These are phyloP conservation scores for Mythimna pallens DNA, from an alignment of 2,888 invertebrate species.

Conservation along the genomic window DNA sequence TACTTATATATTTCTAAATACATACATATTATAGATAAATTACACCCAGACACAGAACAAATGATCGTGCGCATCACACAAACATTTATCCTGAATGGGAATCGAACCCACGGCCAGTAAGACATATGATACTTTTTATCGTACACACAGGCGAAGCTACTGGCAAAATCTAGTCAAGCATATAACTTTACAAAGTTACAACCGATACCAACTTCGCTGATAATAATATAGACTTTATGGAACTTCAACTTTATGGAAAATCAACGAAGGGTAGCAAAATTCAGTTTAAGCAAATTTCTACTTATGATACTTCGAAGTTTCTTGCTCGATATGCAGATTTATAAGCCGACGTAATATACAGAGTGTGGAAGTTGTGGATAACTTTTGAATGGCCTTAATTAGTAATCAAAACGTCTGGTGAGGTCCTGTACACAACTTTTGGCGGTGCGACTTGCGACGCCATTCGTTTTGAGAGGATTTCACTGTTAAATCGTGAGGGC, in stretches of 20 bases:
- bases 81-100: too few relatives aligned
- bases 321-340: slow-evolving; percentile 34
- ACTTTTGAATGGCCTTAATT: slow-evolving; percentile 34
- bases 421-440: neutral
- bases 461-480: neutral
- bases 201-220: slow-evolving; percentile 15
- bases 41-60: too few relatives aligned
- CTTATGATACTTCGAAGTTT: slow-evolving; percentile 31
- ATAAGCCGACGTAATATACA: slow-evolving; percentile 33
- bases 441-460: neutral
- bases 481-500: neutral
- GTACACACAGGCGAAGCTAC: neutral
- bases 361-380: slow-evolving; percentile 7
- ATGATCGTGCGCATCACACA: too few relatives aligned
- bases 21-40: too few relatives aligned
- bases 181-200: slow-evolving; percentile 14
- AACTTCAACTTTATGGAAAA: slow-evolving; percentile 37
- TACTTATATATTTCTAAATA: too few relatives aligned
- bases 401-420: slow-evolving; percentile 22
- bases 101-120: too few relatives aligned
- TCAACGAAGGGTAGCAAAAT: slow-evolving; percentile 32
- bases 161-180: neutral
- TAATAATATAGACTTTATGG: slow-evolving; percentile 32
- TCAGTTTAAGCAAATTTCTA: slow-evolving; percentile 43
- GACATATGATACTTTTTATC: too few relatives aligned